Conservation (phyloP, 2,113 vertebrate genomes). For the Ranitomeya variabilis region DNA sequence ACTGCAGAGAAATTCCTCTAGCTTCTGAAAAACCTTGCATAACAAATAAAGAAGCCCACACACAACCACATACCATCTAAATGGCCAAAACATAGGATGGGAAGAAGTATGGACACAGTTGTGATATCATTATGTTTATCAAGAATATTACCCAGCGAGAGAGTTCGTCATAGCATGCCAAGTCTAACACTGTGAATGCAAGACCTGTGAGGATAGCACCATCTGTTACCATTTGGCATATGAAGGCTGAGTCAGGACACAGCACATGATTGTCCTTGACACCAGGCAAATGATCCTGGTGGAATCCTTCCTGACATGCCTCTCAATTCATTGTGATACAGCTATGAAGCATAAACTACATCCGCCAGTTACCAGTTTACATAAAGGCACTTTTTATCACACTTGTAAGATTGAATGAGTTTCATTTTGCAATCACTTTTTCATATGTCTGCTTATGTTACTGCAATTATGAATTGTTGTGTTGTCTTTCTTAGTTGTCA, state of each 20-base stretch:
- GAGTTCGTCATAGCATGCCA: conserved; percentile 62
- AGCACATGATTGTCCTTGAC: conserved; percentile 69
- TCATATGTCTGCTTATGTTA: too few relatives aligned
- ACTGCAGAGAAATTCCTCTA: background rate
- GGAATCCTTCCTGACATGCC: conserved; percentile 58
- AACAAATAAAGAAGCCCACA: background rate
- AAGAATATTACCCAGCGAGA: conserved; percentile 70
- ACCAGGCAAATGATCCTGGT: conserved; percentile 55
- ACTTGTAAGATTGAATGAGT: background rate
- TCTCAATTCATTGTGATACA: conserved; percentile 49
- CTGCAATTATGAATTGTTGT: too few relatives aligned
- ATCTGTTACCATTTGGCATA: conserved; percentile 69
- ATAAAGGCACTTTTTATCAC: background rate
- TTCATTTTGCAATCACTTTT: background rate
- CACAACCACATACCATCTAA: background rate
- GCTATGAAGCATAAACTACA: background rate
- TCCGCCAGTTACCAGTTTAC: background rate
- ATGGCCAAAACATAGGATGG: background rate
- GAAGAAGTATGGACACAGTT: background rate
- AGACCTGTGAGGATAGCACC: conserved; percentile 57
- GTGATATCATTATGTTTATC: conserved; percentile 27
- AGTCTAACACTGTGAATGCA: conserved; percentile 57
- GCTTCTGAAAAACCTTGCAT: background rate
- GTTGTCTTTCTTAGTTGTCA: too few relatives aligned
- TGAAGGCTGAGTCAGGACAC: conserved; percentile 62